Evolutionary conservation across 2,888 invertebrate species (phyloP), one percentile per base, ranked within the genome.

Genomic region (Rhagium mordax): DNA sequence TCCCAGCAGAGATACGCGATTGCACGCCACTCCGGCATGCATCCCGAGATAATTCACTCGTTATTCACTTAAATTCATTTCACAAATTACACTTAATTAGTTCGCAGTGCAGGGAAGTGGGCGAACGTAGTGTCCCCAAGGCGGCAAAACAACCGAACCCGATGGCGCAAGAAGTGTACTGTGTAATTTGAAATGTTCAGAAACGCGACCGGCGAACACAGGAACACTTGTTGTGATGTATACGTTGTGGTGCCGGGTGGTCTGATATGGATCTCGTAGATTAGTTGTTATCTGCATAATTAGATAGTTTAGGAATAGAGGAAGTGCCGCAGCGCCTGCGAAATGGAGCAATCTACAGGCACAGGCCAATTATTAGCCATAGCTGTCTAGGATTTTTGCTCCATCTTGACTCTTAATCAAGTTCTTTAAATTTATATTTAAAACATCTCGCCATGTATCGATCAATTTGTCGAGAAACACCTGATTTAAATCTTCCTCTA

Each of bases 21-120:
- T 27, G 24, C 15, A 27, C 55, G 24, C 27, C 24, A 27, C 15
- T 6, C 51, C 55, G 55, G 15, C 55, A 27, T 57, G 27, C 55
- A 57, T 27, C 55, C 16, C 55, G 55, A 57, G 55, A 59, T 59
- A 59, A 33, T 59, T 33, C 59, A 59, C 59, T 33, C 33, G 33
- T 59, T 33, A 59, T 59, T 33, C 59, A 57, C 55, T 57, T 57
- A 57, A 57, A 57, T 57, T 57, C 55, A 33, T 33, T n/a, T 18
- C 59, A n/a, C 59, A 59, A 59, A 59, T 59, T 33, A 33, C 33
- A 59, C 33, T 33, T 59, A 59, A 59, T 59, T 59, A 59, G 59
- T 33, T 15, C 15, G 18, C 33, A 13, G 16, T 33, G 59, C 59
- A 33, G 33, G 59, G 33, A 59, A 59, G 59, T 59, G 33, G 59